phyloP scores from a whole-genome alignment of 2,888 invertebrate genomes.

The Cacoxenus indagator region DNA sequence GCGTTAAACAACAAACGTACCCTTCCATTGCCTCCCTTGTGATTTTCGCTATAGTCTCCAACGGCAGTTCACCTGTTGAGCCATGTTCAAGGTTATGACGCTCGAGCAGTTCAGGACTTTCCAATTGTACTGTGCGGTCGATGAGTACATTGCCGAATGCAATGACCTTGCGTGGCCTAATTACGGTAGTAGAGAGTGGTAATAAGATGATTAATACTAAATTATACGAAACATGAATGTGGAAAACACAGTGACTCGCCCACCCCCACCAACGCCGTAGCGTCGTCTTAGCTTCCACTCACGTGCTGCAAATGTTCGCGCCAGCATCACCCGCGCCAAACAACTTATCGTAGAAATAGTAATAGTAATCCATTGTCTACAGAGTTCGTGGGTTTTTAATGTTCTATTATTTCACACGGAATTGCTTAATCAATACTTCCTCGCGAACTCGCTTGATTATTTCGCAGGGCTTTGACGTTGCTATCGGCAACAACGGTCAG shows the following conservation, averaged over 20 bases:
- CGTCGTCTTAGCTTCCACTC: constrained; percentile 35
- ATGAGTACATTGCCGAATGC: constrained; percentile 68
- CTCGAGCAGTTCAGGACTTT: constrained; percentile 58
- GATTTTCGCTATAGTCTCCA: constrained; percentile 54
- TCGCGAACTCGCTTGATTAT: background rate
- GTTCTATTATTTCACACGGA: background rate
- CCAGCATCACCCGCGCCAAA: constrained; percentile 38
- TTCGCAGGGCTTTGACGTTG: background rate
- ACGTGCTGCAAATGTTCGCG: constrained; percentile 42
- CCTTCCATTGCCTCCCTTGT: constrained; percentile 48
- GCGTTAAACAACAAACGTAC: constrained; percentile 38
- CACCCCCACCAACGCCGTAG: constrained; percentile 6
- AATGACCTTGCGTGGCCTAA: constrained; percentile 63
- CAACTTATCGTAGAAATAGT: constrained; percentile 50
- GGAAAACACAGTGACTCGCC: background rate
- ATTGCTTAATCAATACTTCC: constrained; percentile 22
- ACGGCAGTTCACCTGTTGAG: constrained; percentile 64
- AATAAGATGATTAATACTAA: background rate
- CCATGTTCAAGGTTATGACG: constrained; percentile 57
- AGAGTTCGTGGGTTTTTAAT: constrained; percentile 28
- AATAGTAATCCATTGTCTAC: constrained; percentile 56
- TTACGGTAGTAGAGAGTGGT: background rate
- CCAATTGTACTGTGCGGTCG: constrained; percentile 60
- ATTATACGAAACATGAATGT: background rate
- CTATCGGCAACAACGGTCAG: background rate